phyloP scores from a whole-genome alignment of 2,797 vertebrate genomes.

The Oreortyx pictus region DNA sequence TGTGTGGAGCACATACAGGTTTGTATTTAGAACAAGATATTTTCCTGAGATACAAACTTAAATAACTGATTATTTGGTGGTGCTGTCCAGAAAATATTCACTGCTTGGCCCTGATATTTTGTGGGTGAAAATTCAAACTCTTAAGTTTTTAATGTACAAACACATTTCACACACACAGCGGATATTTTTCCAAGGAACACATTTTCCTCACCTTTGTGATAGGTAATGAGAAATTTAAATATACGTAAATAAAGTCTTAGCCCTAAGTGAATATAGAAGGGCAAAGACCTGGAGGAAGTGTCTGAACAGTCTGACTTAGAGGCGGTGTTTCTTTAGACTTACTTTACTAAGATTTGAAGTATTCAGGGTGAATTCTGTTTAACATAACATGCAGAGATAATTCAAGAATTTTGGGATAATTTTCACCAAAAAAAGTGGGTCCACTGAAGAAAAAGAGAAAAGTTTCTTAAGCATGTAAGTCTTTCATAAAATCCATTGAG shows the following conservation, averaged over 20 bases:
- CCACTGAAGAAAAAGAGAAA: background rate
- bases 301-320: background rate
- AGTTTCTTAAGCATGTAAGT: background rate
- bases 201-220: background rate
- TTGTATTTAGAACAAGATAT: background rate
- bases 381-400: background rate
- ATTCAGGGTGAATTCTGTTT: background rate
- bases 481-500: slow-evolving; percentile 44
- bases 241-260: background rate
- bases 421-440: background rate
- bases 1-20: background rate
- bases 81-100: background rate
- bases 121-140: background rate
- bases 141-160: background rate
- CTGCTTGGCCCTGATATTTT: background rate
- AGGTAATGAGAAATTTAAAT: background rate
- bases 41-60: background rate
- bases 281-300: background rate
- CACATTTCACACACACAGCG: background rate
- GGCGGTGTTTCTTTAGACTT: background rate
- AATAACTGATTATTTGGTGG: background rate
- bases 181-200: background rate
- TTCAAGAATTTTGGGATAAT: background rate
- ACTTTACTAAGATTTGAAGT: background rate
- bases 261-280: background rate